These are phyloP conservation scores for Pterostichus madidus DNA, from an alignment of 2,888 invertebrate genomes.

Conservation along the genomic window DNA sequence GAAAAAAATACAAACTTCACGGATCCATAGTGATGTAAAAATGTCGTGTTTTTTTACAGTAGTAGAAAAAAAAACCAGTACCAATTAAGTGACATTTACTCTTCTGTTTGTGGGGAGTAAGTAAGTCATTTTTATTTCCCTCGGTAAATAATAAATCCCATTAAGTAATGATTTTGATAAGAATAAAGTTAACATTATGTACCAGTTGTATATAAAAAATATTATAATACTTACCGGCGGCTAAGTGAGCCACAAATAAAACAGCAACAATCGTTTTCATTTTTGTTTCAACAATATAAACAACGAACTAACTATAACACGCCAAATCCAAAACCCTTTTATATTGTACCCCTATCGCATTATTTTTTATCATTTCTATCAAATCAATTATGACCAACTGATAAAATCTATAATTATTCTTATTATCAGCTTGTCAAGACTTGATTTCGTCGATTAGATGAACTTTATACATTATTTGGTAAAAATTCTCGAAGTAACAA, in stretches of 20 bases:
- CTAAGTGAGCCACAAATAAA: constrained; percentile 33
- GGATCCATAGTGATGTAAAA: too few relatives aligned
- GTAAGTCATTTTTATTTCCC: too few relatives aligned
- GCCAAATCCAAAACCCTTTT: neutral
- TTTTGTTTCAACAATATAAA: neutral
- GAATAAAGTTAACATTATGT: too few relatives aligned
- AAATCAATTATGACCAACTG: constrained; percentile 21
- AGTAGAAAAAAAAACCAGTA: too few relatives aligned
- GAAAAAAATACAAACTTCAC: too few relatives aligned
- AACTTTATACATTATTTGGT: constrained; percentile 12
- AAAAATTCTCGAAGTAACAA: constrained; percentile 5
- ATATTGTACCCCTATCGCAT: neutral
- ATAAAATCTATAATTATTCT: constrained; percentile 20
- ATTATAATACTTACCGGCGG: constrained; percentile 38
- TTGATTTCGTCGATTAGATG: neutral
- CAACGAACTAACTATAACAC: neutral
- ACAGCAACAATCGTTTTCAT: constrained; percentile 40
- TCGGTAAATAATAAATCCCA: too few relatives aligned
- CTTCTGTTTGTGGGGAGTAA: too few relatives aligned
- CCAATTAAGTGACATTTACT: too few relatives aligned
- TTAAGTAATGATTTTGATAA: too few relatives aligned
- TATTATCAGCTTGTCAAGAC: constrained; percentile 4
- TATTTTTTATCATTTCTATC: constrained; percentile 31
- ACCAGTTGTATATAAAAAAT: constrained; percentile 30
- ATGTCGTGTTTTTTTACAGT: too few relatives aligned